These are phyloP conservation scores for Onthophagus taurus DNA, from an alignment of 1,140 invertebrate species.

Conservation along the genomic window DNA sequence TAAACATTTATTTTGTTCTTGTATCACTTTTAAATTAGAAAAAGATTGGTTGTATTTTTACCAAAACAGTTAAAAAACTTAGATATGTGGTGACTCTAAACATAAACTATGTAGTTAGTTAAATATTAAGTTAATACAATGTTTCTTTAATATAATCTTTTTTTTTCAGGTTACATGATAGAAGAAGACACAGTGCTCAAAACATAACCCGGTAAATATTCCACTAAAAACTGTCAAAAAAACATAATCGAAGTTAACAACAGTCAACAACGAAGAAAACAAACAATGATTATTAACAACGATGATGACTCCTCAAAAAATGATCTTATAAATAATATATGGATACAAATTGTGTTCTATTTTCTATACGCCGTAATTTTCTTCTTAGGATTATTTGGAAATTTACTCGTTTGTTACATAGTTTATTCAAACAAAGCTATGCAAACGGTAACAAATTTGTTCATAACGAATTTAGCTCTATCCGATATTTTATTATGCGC, in stretches of 20 bases:
- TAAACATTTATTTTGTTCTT: too few relatives aligned
- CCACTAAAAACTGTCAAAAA: neutral
- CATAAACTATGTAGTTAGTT: too few relatives aligned
- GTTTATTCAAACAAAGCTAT: slow-evolving; percentile 82
- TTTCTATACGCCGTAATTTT: slow-evolving; percentile 77
- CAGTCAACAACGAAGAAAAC: neutral
- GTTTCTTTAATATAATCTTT: too few relatives aligned
- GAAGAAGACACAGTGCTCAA: slow-evolving; percentile 1
- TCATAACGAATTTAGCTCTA: slow-evolving; percentile 90
- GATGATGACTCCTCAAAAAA: slow-evolving; percentile 11
- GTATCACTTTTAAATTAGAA: too few relatives aligned
- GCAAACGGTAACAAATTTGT: slow-evolving; percentile 96
- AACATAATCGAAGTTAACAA: slow-evolving; percentile 4
- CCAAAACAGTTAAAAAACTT: too few relatives aligned
- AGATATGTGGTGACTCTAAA: too few relatives aligned
- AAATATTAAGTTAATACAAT: too few relatives aligned
- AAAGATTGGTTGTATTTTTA: too few relatives aligned
- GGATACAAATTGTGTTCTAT: slow-evolving; percentile 70
- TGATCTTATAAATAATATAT: slow-evolving; percentile 46
- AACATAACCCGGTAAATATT: neutral
- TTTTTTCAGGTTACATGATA: slow-evolving; percentile 3
- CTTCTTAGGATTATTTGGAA: slow-evolving; percentile 78
- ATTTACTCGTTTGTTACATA: slow-evolving; percentile 83
- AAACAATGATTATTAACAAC: slow-evolving; percentile 8
- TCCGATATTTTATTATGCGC: slow-evolving; percentile 88